Evolutionary conservation across 2,113 vertebrate genomes (phyloP).

Genomic region (Candoia aspera): DNA sequence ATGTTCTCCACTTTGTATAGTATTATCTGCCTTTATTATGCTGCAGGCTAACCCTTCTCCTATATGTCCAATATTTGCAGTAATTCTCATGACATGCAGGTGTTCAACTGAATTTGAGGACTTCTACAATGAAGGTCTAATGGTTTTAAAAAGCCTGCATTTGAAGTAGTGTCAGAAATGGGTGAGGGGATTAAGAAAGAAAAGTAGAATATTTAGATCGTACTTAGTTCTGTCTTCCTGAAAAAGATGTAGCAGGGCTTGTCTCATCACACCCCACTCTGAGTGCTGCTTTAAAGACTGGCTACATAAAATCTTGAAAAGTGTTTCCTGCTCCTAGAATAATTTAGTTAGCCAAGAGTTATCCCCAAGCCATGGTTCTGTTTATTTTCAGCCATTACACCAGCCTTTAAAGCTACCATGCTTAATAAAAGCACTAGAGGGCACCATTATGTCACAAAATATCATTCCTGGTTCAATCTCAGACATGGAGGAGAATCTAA

Average conservation of each 20-base stretch:
- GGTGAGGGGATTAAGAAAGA: neutral
- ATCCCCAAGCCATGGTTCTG: neutral
- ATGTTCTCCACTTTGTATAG: neutral
- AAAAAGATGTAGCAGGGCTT: neutral
- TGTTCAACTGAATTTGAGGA: neutral
- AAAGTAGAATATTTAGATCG: neutral
- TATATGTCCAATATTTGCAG: neutral
- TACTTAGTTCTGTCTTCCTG: neutral
- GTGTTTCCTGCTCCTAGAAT: neutral
- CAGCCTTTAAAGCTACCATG: neutral
- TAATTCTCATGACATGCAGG: neutral
- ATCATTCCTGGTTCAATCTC: fast-evolving
- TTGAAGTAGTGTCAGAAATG: neutral
- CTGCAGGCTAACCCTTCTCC: neutral
- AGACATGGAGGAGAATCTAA: neutral
- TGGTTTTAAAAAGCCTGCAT: neutral
- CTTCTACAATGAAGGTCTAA: neutral
- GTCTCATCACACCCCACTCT: neutral
- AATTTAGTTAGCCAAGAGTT: neutral
- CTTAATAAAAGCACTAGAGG: constrained; percentile 67
- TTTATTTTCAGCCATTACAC: neutral
- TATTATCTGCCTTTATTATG: neutral
- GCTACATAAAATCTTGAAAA: neutral
- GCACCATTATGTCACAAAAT: constrained; percentile 66
- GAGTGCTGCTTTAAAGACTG: neutral